Percentiles rank a stretch among this genome's conserved stretches.
phyloP scores from a whole-genome alignment of 1,140 invertebrate genomes.

The Apis florea region DNA sequence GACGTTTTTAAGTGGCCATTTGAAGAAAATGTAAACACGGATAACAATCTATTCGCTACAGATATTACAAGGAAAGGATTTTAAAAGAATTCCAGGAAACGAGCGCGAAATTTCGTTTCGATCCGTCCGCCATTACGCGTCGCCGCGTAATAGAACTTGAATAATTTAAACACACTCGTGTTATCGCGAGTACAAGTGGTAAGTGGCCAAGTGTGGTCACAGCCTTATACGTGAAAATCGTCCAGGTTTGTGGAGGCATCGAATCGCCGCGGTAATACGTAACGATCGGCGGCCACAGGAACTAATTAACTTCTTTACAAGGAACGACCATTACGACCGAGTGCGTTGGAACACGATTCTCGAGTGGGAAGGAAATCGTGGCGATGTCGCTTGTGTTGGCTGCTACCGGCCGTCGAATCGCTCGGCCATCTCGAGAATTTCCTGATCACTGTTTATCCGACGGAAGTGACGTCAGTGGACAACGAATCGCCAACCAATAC shows the following conservation, averaged over 20 bases:
- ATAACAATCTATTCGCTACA: neutral
- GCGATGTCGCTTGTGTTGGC: conserved; percentile 25
- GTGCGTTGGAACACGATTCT: conserved; percentile 55
- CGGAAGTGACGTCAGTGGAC: no score
- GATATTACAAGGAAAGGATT: conserved; percentile 1
- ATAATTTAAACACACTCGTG: conserved; percentile 29
- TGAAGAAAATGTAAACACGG: no score
- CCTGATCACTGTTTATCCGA: neutral
- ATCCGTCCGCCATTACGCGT: neutral
- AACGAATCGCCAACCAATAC: no score
- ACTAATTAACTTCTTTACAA: conserved; percentile 73
- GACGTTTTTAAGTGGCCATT: no score
- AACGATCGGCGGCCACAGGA: conserved; percentile 56
- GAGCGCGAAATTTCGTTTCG: conserved; percentile 10
- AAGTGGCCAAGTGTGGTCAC: neutral
- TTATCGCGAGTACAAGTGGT: conserved; percentile 11
- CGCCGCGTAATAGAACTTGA: neutral
- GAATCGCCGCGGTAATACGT: conserved; percentile 29
- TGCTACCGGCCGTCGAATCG: conserved; percentile 27
- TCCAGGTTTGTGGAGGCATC: conserved; percentile 25
- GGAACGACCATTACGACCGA: conserved; percentile 67
- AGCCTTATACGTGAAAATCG: conserved; percentile 45
- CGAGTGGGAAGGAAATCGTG: conserved; percentile 54
- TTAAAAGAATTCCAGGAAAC: conserved; percentile 1
- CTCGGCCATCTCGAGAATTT: conserved; percentile 31